Evolutionary conservation across 2,113 vertebrate species (phyloP).

Genomic region (Coreoperca whiteheadi): DNA sequence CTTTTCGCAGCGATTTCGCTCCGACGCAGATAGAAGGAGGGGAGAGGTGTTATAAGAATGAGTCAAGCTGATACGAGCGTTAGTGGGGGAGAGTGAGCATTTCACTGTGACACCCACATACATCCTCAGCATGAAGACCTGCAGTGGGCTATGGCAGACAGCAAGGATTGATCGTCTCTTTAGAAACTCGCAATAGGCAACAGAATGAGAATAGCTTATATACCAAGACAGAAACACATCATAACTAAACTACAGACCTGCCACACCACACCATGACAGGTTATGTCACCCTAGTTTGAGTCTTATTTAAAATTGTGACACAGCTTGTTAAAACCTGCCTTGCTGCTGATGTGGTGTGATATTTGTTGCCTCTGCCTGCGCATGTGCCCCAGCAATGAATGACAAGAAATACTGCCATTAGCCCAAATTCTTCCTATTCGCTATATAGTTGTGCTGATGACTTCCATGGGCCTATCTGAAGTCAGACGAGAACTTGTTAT

Average conservation of each 20-base stretch:
- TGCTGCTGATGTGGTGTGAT: neutral
- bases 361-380: neutral
- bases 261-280: neutral
- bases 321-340: constrained; percentile 4
- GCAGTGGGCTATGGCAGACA: constrained; percentile 60
- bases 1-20: constrained; percentile 29
- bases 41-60: constrained; percentile 55
- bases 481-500: constrained; percentile 8
- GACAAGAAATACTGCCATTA: constrained; percentile 13
- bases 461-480: neutral
- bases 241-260: neutral
- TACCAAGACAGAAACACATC: neutral
- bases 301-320: constrained; percentile 21
- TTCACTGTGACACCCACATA: constrained; percentile 69
- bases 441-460: neutral
- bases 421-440: neutral
- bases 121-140: constrained; percentile 54
- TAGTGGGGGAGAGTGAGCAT: constrained; percentile 64
- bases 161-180: constrained; percentile 51
- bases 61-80: constrained; percentile 64
- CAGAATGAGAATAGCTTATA: constrained; percentile 23
- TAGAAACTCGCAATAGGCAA: constrained; percentile 48
- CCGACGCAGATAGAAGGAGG: constrained; percentile 43
- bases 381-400: neutral
- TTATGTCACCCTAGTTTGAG: constrained; percentile 8